Evolutionary conservation across 2,113 vertebrate genomes (phyloP).

Genomic region (Buteo buteo): DNA sequence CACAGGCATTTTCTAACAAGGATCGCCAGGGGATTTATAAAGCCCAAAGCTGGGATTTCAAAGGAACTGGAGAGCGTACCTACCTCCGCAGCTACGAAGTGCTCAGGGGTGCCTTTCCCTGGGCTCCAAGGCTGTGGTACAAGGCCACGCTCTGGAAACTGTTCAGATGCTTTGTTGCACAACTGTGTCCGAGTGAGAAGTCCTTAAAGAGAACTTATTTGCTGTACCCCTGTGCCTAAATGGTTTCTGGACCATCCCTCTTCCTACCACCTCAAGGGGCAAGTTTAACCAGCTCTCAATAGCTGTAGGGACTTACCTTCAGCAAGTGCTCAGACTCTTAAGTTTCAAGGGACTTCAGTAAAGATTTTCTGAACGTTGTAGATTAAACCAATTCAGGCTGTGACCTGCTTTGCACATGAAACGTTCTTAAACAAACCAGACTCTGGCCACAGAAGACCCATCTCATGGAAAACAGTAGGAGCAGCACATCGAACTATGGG

Average conservation of each 20-base stretch:
- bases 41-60: neutral
- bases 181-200: neutral
- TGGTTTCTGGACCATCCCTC: neutral
- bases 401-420: neutral
- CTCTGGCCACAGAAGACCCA: neutral
- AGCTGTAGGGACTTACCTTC: neutral
- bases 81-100: neutral
- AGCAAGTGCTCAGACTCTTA: neutral
- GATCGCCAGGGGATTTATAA: neutral
- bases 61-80: neutral
- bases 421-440: neutral
- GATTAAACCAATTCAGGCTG: neutral
- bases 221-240: neutral
- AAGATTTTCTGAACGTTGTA: accelerated
- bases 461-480: neutral
- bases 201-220: neutral
- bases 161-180: neutral
- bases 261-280: neutral
- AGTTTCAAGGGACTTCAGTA: neutral
- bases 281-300: neutral
- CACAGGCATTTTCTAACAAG: neutral
- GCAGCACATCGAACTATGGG: neutral
- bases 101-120: neutral
- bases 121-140: neutral
- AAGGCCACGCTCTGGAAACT: neutral